Conservation (phyloP, 2,113 vertebrate genomes). For the Chaetodon auriga region DNA sequence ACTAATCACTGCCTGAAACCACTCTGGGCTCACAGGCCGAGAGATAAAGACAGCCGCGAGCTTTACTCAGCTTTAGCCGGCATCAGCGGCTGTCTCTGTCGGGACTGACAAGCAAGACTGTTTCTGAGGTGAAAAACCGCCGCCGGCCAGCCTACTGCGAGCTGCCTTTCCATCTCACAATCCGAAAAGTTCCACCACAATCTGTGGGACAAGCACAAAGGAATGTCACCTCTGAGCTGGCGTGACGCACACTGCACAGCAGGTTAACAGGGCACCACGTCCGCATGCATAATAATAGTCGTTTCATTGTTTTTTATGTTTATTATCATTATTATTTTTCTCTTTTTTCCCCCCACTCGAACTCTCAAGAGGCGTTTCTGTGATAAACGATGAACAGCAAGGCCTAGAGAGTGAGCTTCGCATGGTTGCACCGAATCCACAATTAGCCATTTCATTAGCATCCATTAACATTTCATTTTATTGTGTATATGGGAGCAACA, state of each 20-base stretch:
- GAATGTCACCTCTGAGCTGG: conserved; percentile 76
- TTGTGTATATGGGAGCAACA: conserved; percentile 74
- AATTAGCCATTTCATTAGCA: conserved; percentile 86
- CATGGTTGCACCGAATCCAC: conserved; percentile 79
- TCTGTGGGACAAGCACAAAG: conserved; percentile 60
- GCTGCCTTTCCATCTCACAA: conserved; percentile 64
- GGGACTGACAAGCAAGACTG: conserved; percentile 74
- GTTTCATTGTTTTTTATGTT: conserved; percentile 72
- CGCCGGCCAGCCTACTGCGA: conserved; percentile 64
- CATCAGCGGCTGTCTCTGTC: conserved; percentile 70
- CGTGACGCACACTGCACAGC: conserved; percentile 27
- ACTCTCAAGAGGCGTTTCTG: conserved; percentile 67
- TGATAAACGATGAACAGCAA: conserved; percentile 74
- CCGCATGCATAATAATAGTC: conserved; percentile 61
- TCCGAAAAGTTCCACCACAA: conserved; percentile 56
- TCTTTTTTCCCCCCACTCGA: conserved; percentile 14
- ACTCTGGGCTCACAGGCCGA: conserved; percentile 75
- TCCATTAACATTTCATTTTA: conserved; percentile 85
- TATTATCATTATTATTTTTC: conserved; percentile 48
- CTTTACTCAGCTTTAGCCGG: conserved; percentile 79
- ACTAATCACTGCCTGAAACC: conserved; percentile 82
- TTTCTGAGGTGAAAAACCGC: conserved; percentile 76
- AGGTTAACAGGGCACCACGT: conserved; percentile 34
- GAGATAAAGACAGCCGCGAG: conserved; percentile 80
- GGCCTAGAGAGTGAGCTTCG: conserved; percentile 67